Conservation (phyloP, 2,113 vertebrate species). For the Smithornis capensis region DNA sequence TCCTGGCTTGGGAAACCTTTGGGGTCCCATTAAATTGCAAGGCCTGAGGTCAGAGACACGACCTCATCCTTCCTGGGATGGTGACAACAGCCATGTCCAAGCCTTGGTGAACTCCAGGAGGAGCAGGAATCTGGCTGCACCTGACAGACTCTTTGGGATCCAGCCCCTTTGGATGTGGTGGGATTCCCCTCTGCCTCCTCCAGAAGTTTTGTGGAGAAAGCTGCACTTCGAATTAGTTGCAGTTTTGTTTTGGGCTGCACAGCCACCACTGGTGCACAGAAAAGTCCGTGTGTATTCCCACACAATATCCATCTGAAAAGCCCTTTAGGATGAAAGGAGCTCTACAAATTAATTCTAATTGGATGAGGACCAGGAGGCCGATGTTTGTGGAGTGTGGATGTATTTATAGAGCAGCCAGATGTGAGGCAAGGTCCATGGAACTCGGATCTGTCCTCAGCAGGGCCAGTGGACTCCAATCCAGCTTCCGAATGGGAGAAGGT, state of each 20-base stretch:
- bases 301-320: background rate
- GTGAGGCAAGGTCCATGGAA: background rate
- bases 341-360: background rate
- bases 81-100: background rate
- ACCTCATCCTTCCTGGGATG: slow-evolving; percentile 39
- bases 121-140: background rate
- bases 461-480: background rate
- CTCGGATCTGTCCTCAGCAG: background rate
- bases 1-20: slow-evolving; percentile 12
- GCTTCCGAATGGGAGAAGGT: background rate
- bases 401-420: slow-evolving; percentile 31
- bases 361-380: slow-evolving; percentile 1
- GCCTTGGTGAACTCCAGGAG: background rate
- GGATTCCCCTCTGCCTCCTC: background rate
- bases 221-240: background rate
- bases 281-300: accelerated
- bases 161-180: accelerated
- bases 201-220: background rate
- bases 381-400: background rate
- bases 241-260: background rate
- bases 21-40: slow-evolving; percentile 26
- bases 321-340: slow-evolving; percentile 32
- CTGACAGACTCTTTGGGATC: background rate
- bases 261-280: background rate
- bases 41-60: slow-evolving; percentile 43